Percentiles rank a stretch among this genome's conserved stretches.
Evolutionary conservation across 1,140 invertebrate genomes (phyloP).

Genomic region (Scylla paramamosain): DNA sequence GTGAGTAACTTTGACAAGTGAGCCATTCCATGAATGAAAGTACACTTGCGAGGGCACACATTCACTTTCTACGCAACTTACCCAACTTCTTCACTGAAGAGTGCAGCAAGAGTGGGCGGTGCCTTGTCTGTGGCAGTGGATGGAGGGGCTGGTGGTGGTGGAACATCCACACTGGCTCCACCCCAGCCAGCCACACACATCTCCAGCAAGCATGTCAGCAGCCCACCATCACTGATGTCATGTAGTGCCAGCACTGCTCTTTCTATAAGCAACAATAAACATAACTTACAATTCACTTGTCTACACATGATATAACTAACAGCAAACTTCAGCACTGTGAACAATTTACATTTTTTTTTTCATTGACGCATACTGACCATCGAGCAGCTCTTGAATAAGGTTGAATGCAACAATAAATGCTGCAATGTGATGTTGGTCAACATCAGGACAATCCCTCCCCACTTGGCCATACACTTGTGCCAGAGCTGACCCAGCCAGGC

Average conservation of each 20-base stretch:
- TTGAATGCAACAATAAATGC: conserved; percentile 88
- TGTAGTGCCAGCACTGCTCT: conserved; percentile 92
- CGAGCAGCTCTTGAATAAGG: conserved; percentile 90
- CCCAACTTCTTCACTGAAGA: conserved; percentile 77
- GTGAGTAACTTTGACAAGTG: too few relatives aligned
- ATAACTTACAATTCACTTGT: not conserved
- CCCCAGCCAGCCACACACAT: conserved; percentile 96
- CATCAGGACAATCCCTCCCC: conserved; percentile 89
- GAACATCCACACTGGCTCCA: conserved; percentile 83
- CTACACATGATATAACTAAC: too few relatives aligned
- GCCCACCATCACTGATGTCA: conserved; percentile 97
- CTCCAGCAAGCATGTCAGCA: conserved; percentile 94
- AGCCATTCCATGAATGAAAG: too few relatives aligned
- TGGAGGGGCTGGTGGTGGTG: conserved; percentile 58
- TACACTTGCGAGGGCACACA: too few relatives aligned
- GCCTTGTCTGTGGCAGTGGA: conserved; percentile 82
- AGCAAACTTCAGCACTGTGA: too few relatives aligned
- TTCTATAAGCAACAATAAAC: conserved; percentile 81
- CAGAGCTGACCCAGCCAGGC: conserved; percentile 94
- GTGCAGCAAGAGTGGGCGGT: conserved; percentile 49
- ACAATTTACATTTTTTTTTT: too few relatives aligned
- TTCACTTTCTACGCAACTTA: not conserved
- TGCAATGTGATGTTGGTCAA: conserved; percentile 84
- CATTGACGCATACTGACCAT: conserved; percentile 82
- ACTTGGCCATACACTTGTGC: conserved; percentile 95